Base-by-base conservation (phyloP, 2,797 vertebrate genomes). In the Arrhamphus sclerolepis region DNA sequence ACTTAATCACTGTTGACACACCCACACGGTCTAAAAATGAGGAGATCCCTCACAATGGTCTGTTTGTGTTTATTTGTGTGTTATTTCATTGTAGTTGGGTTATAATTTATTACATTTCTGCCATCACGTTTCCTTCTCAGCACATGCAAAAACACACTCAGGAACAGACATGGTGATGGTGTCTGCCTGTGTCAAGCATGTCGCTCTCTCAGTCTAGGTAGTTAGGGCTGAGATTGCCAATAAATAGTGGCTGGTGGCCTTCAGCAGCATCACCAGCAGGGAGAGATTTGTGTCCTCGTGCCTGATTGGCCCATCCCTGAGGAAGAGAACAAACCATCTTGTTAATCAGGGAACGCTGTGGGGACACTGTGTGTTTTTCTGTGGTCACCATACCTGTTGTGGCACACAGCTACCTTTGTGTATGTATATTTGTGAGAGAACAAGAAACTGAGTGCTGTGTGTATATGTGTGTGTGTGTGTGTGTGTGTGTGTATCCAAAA, bases 191-290 rank as follows among this genome's bases (percentile, higher is more conserved):
- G 76, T 73, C 61, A 74, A 55, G 68, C 82, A 82, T 90, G 89
- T 89, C 53, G 66, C 81, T 77, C 76, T 80, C 62, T 73, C 81
- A 86, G 90, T 91, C 87, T 91, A 82, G 85, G 61, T 84, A 82
- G 80, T 91, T 91, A 89, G 72, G 62, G 62, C 72, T 74, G 81
- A 91, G 86, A 91, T 90, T 93, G 89, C 78, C 83, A 90, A 91
- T 92, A 91, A 92, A 91, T 89, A 88, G 82, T 86, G 84, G 73
- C 84, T 78, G 64, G 85, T 86, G 88, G 89, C 89, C 88, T 91
- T 90, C 87, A 84, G 80, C 87, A 84, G 81, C 80, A 68, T 84
- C 83, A 77, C 80, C 83, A 80, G 79, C 73, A 18, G 87, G 77
- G 75, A 66, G 78, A 89, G 89, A 91, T 90, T 89, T 90, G 90